Base-by-base conservation (phyloP, 2,113 vertebrate genomes). In the Pogonocichla stellata region DNA sequence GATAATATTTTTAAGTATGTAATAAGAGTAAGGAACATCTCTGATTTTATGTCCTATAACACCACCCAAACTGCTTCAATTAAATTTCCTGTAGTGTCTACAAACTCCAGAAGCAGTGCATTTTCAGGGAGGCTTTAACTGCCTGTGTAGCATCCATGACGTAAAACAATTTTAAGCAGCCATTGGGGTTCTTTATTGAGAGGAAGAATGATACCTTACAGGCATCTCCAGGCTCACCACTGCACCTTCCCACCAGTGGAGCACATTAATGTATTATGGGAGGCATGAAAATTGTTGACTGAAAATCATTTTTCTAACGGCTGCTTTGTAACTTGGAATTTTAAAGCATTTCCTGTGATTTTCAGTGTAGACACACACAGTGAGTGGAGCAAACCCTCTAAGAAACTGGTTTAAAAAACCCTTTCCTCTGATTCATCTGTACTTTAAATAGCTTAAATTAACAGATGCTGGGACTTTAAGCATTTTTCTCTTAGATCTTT, bases 391-490 rank as follows among this genome's bases (percentile, higher is more conserved):
- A 90, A 90, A 67, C 3, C 60, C 69, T 88, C 15, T 36, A 90
- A 90, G 75, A 93, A 91, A 88, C 67, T 1, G 9, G 22, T 36
- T 90, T 2, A n/a, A 88, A 80, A 48, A 67, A 48, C 34, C 45
- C 58, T 33, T 87, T 88, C 51, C 43, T 93, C 43, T 90, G 71
- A 96, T 90, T 93, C 72, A 75, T 83, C 72, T 79, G 58, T 79
- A 71, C 87, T 88, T 95, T 75, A 95, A 94, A 95, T 86, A 96
- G 87, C 66, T 73, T 38, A 65, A 65, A 95, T 92, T 91, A 93
- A 80, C 95, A 96, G 89, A 93, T 92, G 95, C 88, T 92, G 85
- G 43, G 56, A 95, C 75, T 96, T 70, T 86, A 88, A 96, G 85
- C 90, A 78, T 86, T 90, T 93, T 95, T 47, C 45, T n/a, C 75